A percentile compares a stretch with the other conserved stretches of the same genome.
phyloP scores from a whole-genome alignment of 2,113 vertebrate genomes.

The Caracal caracal region DNA sequence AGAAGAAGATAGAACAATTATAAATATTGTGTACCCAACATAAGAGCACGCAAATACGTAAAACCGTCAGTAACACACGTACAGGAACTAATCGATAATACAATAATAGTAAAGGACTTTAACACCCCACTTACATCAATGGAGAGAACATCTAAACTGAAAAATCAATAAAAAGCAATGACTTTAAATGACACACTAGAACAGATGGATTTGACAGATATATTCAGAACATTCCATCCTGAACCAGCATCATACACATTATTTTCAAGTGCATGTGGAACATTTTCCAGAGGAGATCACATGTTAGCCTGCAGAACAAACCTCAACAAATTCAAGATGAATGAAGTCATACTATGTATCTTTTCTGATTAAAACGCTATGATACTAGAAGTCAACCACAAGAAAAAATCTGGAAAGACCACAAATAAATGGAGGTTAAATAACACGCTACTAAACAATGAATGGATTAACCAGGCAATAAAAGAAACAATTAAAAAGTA shows the following conservation, averaged over 20 bases:
- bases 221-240: not conserved
- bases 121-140: not conserved
- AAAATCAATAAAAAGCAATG: not conserved
- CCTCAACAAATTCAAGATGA: not conserved
- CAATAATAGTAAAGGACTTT: not conserved
- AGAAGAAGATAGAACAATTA: not conserved
- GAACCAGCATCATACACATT: not conserved
- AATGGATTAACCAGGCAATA: not conserved
- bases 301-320: not conserved
- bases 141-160: not conserved
- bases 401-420: not conserved
- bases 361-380: not conserved
- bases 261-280: not conserved
- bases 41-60: not conserved
- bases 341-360: not conserved
- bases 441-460: not conserved
- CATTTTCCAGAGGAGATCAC: not conserved
- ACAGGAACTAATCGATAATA: not conserved
- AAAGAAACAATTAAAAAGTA: not conserved
- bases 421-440: not conserved
- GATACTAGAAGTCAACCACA: not conserved
- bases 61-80: not conserved
- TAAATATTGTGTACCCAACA: not conserved
- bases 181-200: not conserved
- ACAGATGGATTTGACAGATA: not conserved